Base-by-base conservation (phyloP, 2,888 invertebrate species). In the Argyresthia goedartella region DNA sequence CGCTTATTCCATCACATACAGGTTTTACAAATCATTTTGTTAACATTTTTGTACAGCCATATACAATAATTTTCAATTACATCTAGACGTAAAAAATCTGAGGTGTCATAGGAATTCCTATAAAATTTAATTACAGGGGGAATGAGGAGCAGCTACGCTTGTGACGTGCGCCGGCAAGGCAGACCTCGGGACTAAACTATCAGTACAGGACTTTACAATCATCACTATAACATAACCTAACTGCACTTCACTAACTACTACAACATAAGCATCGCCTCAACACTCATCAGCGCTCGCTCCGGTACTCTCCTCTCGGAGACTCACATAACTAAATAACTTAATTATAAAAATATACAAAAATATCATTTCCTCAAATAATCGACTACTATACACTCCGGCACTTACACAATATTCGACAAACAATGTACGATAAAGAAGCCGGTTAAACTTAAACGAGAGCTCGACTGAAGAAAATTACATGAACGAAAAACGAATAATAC, bases 11-110 rank as follows among this genome's bases (percentile, higher is more conserved):
- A 84, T 85, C 86, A 81, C 81, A 80, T 82, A 80, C 81, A 75
- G 78, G 82, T 82, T 82, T 84, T 82, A 82, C 79, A 82, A 80
- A 77, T 81, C 78, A 76, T 81, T 78, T 82, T 78, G 77, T 84
- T 81, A 79, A 79, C 76, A 71, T 79, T 85, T 86, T 87, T 87
- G 87, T 87, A 87, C 87, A 87, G 84, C 81, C 86, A 87, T 87
- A 85, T 87, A 87, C 87, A 87, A 86, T 84, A 84, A 85, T 85
- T 80, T 85, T 86, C 81, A 85, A 82, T 84, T 85, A 86, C 80
- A 85, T 81, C 85, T 85, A 85, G 79, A 82, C 82, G 82, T 84
- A 84, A 82, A 85, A 85, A 84, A 84, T 82, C 74, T 82, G 85
- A 84, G 81, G 84, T 82, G 81, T 76, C 77, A 71, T 79, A 82